These are phyloP conservation scores for Bombycilla garrulus DNA, from an alignment of 2,113 vertebrate species.

Conservation along the genomic window DNA sequence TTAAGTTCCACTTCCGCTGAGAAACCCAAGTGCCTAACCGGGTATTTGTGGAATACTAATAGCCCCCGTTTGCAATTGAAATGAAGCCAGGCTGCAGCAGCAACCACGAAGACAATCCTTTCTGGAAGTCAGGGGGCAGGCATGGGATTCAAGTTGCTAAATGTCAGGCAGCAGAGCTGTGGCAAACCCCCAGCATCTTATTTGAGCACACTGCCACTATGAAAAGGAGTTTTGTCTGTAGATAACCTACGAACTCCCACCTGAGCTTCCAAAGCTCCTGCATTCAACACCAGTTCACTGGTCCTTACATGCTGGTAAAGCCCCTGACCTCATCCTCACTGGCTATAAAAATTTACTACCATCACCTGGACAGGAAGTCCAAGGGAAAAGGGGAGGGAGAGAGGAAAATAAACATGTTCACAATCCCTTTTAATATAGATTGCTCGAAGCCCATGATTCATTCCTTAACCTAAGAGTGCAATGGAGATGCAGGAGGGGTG, in stretches of 20 bases:
- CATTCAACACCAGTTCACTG: background rate
- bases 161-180: background rate
- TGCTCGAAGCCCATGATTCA: background rate
- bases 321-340: background rate
- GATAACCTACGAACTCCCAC: background rate
- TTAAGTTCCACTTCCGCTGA: background rate
- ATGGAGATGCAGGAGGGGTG: fast-evolving
- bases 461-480: background rate
- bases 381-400: background rate
- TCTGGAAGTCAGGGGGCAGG: background rate
- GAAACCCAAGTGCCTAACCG: background rate
- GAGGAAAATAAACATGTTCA: background rate
- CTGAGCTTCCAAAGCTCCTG: background rate
- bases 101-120: background rate
- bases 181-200: background rate
- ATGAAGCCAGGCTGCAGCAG: background rate
- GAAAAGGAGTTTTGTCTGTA: background rate
- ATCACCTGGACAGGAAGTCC: background rate
- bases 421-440: background rate
- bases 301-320: background rate
- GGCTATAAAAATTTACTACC: background rate
- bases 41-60: constrained; percentile 1
- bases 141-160: background rate
- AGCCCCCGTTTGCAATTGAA: background rate
- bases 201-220: fast-evolving